Conservation (phyloP, 2,113 vertebrate species). For the Vulpes lagopus region DNA sequence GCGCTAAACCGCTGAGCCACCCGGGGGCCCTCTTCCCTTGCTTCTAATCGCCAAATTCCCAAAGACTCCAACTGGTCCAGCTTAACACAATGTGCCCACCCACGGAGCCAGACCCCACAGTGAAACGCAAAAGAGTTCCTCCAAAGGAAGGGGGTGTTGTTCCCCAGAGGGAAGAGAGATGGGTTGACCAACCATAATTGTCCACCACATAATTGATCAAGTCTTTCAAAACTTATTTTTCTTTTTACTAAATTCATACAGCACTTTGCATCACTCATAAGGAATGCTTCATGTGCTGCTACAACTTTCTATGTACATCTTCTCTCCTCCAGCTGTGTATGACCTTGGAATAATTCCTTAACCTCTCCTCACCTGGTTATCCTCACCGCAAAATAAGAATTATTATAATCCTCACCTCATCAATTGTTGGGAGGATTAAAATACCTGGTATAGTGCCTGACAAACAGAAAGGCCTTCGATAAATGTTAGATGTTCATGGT, state of each 20-base stretch:
- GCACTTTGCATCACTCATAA: neutral
- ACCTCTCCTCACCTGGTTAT: neutral
- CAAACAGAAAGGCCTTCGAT: neutral
- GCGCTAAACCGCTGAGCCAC: no score
- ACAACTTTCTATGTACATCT: neutral
- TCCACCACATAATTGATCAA: neutral
- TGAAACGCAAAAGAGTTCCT: neutral
- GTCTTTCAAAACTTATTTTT: neutral
- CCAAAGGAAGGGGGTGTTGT: neutral
- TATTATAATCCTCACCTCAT: neutral
- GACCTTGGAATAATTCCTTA: neutral
- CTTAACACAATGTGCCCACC: neutral
- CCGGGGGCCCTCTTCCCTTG: neutral
- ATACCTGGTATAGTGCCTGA: neutral
- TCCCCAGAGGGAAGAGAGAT: neutral
- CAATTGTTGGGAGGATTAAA: neutral
- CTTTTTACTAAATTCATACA: neutral
- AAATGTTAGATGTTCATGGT: neutral
- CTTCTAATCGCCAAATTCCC: neutral
- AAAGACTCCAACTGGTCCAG: neutral
- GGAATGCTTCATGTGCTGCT: neutral
- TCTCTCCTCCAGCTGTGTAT: neutral
- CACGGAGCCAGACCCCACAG: neutral
- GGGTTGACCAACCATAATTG: neutral
- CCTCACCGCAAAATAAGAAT: neutral